Evolutionary conservation across 2,113 vertebrate species (phyloP).

Genomic region (Cyanistes caeruleus): DNA sequence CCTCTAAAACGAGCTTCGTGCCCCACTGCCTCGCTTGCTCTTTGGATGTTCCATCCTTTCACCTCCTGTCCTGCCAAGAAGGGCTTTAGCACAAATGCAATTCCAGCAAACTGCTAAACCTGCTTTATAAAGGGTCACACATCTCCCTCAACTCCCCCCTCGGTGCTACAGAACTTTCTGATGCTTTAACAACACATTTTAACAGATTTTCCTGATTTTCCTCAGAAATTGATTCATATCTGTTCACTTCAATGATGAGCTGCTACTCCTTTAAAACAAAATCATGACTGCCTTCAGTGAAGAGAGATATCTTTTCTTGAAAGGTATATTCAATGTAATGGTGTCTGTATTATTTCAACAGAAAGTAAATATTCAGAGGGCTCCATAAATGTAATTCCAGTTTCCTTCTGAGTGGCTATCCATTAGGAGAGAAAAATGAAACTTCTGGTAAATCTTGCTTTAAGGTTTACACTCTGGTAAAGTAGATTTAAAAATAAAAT

Average conservation of each 20-base stretch:
- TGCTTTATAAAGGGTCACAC: not conserved
- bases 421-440: not conserved
- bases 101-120: not conserved
- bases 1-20: not conserved
- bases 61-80: not conserved
- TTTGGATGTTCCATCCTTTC: not conserved
- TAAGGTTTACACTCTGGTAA: conserved; percentile 42
- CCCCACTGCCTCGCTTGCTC: not conserved
- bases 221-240: not conserved
- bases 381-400: conserved; percentile 54
- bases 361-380: conserved; percentile 57
- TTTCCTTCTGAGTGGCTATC: conserved; percentile 40
- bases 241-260: not conserved
- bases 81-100: not conserved
- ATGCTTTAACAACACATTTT: not conserved
- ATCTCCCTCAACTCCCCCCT: not conserved
- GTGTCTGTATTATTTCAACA: conserved; percentile 24
- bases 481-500: conserved; percentile 51
- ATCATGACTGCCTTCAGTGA: not conserved
- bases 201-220: not conserved
- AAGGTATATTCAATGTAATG: conserved; percentile 10
- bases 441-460: conserved; percentile 41
- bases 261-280: not conserved
- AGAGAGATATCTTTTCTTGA: conserved; percentile 1
- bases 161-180: not conserved